A percentile compares a stretch with the other conserved stretches of the same genome.
These are phyloP conservation scores for Stomorhina lunata DNA, from an alignment of 2,888 invertebrate genomes.

Conservation along the genomic window DNA sequence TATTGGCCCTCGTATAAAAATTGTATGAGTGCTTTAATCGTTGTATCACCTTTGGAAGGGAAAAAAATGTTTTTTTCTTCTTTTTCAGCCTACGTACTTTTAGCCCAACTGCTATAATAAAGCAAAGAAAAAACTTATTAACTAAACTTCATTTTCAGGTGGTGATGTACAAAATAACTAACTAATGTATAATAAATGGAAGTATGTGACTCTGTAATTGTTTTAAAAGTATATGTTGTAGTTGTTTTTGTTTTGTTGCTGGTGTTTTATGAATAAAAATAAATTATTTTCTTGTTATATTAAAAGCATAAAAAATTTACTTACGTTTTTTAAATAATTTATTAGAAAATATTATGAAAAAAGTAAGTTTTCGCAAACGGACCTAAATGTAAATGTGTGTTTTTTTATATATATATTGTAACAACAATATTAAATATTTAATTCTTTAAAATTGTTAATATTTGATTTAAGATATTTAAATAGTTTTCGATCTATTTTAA, in stretches of 20 bases:
- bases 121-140: too few species aligned
- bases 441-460: slow-evolving; percentile 34
- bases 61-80: too few species aligned
- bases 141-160: too few species aligned
- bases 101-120: too few species aligned
- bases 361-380: slow-evolving; percentile 66
- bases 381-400: slow-evolving; percentile 60
- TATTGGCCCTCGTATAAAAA: too few species aligned
- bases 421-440: slow-evolving; percentile 45
- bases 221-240: not conserved
- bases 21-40: too few species aligned
- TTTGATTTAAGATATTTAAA: not conserved
- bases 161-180: too few species aligned
- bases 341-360: slow-evolving; percentile 66
- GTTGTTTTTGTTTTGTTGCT: not conserved
- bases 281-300: slow-evolving; percentile 4
- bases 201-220: not conserved
- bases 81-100: too few species aligned
- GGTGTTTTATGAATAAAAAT: slow-evolving; percentile 22
- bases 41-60: too few species aligned
- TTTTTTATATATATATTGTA: slow-evolving; percentile 38
- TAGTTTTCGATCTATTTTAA: not conserved
- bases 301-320: slow-evolving; percentile 55
- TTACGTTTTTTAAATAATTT: slow-evolving; percentile 65
- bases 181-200: too few species aligned